Evolutionary conservation across 2,113 vertebrate species (phyloP).

Genomic region (Leptosomus discolor): DNA sequence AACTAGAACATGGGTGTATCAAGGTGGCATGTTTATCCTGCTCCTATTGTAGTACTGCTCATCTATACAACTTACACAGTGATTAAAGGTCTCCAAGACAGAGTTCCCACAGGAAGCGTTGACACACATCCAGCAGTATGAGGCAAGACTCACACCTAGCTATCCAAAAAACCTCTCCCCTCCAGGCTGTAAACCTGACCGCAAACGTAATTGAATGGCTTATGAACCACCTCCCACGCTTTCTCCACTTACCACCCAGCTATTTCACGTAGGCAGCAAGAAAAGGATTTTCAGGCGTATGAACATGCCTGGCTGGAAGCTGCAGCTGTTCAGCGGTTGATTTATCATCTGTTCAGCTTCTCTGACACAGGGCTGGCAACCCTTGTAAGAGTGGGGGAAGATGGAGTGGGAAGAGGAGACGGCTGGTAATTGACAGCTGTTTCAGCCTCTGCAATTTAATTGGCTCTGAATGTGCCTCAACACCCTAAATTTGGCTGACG

Average conservation of each 20-base stretch:
- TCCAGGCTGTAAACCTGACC: background rate
- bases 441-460: background rate
- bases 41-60: background rate
- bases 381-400: background rate
- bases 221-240: background rate
- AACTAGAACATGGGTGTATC: background rate
- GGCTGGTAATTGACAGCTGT: conserved; percentile 14
- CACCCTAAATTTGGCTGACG: background rate
- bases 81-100: background rate
- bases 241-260: background rate
- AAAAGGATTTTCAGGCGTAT: background rate
- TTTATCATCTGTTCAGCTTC: conserved; percentile 21
- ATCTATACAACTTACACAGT: background rate
- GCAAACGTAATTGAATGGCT: background rate
- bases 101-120: fast-evolving
- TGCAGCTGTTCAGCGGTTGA: conserved; percentile 57
- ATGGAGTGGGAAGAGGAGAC: background rate
- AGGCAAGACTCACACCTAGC: background rate
- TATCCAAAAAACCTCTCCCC: background rate
- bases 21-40: background rate
- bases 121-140: background rate
- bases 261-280: background rate
- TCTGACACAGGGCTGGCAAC: background rate
- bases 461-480: background rate
- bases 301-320: conserved; percentile 9